Conservation (phyloP, 1,140 invertebrate genomes). For the Zaprionus vittiger region DNA sequence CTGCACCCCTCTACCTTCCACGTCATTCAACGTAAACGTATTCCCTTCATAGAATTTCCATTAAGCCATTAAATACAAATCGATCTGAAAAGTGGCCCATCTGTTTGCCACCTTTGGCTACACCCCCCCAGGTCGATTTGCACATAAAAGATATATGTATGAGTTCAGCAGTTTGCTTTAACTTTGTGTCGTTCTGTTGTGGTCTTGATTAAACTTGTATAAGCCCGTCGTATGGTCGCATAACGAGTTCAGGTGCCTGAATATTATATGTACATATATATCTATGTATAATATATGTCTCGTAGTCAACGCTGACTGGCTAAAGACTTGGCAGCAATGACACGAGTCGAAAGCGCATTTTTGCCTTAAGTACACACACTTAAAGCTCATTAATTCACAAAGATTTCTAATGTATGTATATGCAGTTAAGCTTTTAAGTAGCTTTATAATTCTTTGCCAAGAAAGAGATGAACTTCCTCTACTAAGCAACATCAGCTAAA, state of each 20-base stretch:
- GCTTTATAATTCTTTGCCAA: background rate
- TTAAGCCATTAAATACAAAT: conserved; percentile 59
- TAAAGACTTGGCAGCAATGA: background rate
- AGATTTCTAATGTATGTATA: background rate
- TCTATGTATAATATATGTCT: background rate
- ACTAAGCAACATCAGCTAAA: background rate
- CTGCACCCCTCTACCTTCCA: background rate
- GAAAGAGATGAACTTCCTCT: too few relatives aligned
- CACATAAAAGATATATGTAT: conserved; percentile 38
- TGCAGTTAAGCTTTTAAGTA: background rate
- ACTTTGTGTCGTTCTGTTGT: conserved; percentile 29
- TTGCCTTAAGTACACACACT: background rate
- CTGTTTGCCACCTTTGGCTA: conserved; percentile 22
- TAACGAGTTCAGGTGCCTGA: conserved; percentile 8
- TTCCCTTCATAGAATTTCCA: conserved; percentile 53
- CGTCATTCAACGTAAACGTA: conserved; percentile 6
- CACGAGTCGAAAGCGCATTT: background rate
- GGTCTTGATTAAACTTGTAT: conserved; percentile 27
- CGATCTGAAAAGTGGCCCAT: conserved; percentile 26
- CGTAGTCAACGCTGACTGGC: background rate
- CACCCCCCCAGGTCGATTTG: background rate
- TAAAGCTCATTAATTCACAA: background rate
- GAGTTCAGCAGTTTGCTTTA: conserved; percentile 12
- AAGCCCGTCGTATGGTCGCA: background rate
- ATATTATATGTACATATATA: background rate